A percentile compares a stretch with the other conserved stretches of the same genome.
Conservation (phyloP, 1,140 invertebrate species). For the Brachionus manjavacas region DNA sequence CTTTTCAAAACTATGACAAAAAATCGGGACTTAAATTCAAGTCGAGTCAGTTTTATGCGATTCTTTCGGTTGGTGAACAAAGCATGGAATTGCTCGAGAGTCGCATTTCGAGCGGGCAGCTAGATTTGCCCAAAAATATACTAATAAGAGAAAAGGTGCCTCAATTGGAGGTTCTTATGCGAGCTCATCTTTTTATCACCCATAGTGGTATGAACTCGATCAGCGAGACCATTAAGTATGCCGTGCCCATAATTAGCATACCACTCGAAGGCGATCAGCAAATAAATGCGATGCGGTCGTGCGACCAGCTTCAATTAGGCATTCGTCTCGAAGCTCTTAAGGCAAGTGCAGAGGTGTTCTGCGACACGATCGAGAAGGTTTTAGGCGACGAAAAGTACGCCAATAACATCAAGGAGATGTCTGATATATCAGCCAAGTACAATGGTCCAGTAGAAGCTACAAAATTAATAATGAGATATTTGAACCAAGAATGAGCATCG, state of each 20-base stretch:
- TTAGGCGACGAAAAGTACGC: background rate
- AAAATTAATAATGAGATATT: background rate
- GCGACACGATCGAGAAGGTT: background rate
- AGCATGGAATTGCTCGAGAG: background rate
- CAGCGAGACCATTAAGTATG: background rate
- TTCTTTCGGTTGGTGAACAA: background rate
- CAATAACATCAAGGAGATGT: background rate
- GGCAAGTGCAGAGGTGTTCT: background rate
- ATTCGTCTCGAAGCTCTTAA: background rate
- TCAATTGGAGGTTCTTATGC: background rate
- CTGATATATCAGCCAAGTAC: background rate
- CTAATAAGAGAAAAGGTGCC: constrained; percentile 1
- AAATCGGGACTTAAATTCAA: background rate
- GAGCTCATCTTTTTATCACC: background rate
- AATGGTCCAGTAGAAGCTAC: background rate
- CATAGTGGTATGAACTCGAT: constrained; percentile 15
- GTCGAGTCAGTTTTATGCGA: background rate
- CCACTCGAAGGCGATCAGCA: constrained; percentile 5
- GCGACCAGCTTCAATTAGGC: background rate
- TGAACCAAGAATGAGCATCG: background rate
- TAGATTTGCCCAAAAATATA: background rate
- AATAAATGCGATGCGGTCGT: background rate
- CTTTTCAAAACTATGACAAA: background rate
- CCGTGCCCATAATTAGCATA: background rate
- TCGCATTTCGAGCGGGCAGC: background rate